Conservation (phyloP, 2,797 vertebrate genomes). For the Triplophysa bombifrons region DNA sequence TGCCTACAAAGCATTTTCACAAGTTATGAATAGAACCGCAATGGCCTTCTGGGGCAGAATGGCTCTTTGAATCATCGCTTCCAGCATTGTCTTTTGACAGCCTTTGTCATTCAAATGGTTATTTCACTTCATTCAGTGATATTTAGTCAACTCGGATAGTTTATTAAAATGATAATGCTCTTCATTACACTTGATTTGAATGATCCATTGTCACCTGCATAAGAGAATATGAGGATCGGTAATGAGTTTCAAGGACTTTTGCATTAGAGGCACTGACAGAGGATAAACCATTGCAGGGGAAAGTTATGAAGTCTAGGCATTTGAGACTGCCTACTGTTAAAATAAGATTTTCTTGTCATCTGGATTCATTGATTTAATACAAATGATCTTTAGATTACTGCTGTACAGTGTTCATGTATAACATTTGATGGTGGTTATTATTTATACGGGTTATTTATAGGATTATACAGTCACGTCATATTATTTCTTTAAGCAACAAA, state of each 20-base stretch:
- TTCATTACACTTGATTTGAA: constrained; percentile 31
- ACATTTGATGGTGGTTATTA: background rate
- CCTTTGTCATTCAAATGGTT: constrained; percentile 40
- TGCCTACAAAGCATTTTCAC: constrained; percentile 34
- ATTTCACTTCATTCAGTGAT: constrained; percentile 24
- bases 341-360: background rate
- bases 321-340: background rate
- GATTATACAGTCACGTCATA: background rate
- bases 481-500: background rate
- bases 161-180: constrained; percentile 41
- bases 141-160: constrained; percentile 32
- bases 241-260: constrained; percentile 29
- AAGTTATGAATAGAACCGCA: constrained; percentile 24
- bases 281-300: background rate
- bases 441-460: background rate
- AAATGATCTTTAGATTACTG: background rate
- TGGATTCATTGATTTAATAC: background rate
- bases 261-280: background rate
- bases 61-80: constrained; percentile 38
- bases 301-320: background rate
- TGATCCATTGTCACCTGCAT: constrained; percentile 19
- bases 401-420: background rate
- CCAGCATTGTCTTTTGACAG: constrained; percentile 44
- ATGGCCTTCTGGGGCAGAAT: constrained; percentile 6
- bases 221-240: constrained; percentile 9